These are phyloP conservation scores for Prunella strophiata DNA, from an alignment of 2,797 vertebrate genomes.

Conservation along the genomic window DNA sequence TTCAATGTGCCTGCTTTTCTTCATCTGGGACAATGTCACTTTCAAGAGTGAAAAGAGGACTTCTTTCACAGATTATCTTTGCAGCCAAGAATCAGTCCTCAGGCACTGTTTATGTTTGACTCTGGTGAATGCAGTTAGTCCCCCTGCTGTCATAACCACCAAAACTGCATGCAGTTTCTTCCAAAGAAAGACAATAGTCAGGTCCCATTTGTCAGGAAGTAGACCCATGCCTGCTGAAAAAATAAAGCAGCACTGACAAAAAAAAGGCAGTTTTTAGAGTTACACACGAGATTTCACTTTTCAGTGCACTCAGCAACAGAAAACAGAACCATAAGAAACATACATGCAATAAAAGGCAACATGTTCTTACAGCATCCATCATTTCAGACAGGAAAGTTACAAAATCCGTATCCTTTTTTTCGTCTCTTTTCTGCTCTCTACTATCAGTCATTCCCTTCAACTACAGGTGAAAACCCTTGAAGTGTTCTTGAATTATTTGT, in stretches of 20 bases:
- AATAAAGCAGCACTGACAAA: not conserved
- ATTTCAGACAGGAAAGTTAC: not conserved
- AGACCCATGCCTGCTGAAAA: not conserved
- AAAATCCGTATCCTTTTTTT: not conserved
- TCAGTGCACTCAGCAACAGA: not conserved
- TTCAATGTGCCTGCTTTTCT: not conserved
- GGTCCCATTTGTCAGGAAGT: not conserved
- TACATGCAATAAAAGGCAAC: not conserved
- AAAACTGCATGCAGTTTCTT: not conserved
- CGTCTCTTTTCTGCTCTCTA: not conserved
- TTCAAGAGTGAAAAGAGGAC: not conserved
- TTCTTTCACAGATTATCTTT: not conserved
- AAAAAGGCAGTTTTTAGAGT: not conserved
- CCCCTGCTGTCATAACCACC: not conserved
- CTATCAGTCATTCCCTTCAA: not conserved
- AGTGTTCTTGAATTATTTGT: constrained; percentile 3
- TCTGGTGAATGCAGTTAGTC: not conserved
- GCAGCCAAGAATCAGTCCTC: not conserved
- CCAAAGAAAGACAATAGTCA: not conserved
- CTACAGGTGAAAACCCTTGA: not conserved
- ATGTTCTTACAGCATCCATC: not conserved
- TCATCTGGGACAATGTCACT: not conserved
- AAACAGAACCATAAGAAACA: not conserved
- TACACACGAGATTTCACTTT: not conserved
- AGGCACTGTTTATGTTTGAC: not conserved